Conservation (phyloP, 2,113 vertebrate species). For the Pelmatolapia mariae region DNA sequence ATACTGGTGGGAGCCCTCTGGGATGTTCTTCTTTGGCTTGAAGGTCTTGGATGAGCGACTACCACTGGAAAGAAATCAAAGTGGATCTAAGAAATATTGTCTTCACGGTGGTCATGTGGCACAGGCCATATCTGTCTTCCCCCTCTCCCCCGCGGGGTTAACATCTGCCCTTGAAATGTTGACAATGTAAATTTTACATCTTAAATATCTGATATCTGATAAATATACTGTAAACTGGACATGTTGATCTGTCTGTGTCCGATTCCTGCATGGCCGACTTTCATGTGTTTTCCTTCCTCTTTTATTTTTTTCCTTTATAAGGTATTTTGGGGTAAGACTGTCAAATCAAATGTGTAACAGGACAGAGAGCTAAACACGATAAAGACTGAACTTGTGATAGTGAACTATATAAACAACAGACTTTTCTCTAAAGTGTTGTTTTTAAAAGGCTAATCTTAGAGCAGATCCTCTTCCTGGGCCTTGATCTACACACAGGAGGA, state of each 20-base stretch:
- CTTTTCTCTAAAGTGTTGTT: not conserved
- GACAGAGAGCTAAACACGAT: not conserved
- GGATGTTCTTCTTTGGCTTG: conserved; percentile 97
- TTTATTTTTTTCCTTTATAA: not conserved
- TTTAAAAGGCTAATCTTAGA: not conserved
- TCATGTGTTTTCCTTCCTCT: not conserved
- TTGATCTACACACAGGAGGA: not conserved
- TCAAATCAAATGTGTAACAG: not conserved
- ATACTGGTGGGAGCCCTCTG: conserved; percentile 94
- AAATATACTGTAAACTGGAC: not conserved
- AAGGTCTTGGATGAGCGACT: conserved; percentile 94
- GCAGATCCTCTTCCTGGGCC: not conserved
- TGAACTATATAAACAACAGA: not conserved
- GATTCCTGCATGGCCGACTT: not conserved
- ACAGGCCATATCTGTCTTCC: not conserved
- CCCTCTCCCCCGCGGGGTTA: not conserved
- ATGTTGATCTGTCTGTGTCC: not conserved
- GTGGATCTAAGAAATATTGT: not conserved
- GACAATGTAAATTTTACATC: not conserved
- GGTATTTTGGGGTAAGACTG: not conserved
- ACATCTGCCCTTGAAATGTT: not conserved
- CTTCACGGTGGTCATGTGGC: not conserved
- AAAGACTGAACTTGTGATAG: not conserved
- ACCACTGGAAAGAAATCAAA: conserved; percentile 64
- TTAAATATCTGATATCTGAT: not conserved